Evolutionary conservation across 2,113 vertebrate species (phyloP).

Genomic region (Maccullochella peelii): DNA sequence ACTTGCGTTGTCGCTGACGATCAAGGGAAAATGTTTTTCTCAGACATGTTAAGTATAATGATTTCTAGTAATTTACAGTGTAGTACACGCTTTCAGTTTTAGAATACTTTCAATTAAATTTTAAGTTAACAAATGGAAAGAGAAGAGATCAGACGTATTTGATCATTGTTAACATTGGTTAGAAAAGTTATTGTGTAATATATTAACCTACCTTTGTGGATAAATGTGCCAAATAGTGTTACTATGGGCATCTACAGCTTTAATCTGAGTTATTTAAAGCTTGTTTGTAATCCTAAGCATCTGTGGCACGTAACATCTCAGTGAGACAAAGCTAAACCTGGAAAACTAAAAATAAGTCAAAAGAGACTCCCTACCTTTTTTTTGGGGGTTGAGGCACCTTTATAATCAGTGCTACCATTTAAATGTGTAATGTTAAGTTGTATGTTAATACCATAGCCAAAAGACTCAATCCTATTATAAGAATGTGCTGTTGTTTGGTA

Average conservation of each 20-base stretch:
- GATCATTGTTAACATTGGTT: not conserved
- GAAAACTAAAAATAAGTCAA: conserved; percentile 19
- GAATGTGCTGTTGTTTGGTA: not conserved
- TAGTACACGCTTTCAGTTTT: not conserved
- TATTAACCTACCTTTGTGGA: not conserved
- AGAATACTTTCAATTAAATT: not conserved
- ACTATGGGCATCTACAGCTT: not conserved
- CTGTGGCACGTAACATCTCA: not conserved
- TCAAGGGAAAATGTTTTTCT: not conserved
- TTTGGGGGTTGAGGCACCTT: not conserved
- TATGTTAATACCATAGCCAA: not conserved
- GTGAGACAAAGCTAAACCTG: conserved; percentile 4
- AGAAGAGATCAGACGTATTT: not conserved
- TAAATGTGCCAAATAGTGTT: not conserved
- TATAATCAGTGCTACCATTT: not conserved
- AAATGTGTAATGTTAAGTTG: not conserved
- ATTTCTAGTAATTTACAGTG: not conserved
- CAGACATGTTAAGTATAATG: not conserved
- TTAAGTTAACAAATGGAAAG: not conserved
- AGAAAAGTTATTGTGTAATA: not conserved
- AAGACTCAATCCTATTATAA: not conserved
- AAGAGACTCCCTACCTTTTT: not conserved
- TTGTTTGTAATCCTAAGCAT: conserved; percentile 8
- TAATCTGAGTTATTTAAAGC: conserved; percentile 21
- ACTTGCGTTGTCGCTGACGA: not conserved